Percentiles rank a stretch among this genome's conserved stretches.
These are phyloP conservation scores for Baccha elongata DNA, from an alignment of 2,888 invertebrate species.

Conservation along the genomic window DNA sequence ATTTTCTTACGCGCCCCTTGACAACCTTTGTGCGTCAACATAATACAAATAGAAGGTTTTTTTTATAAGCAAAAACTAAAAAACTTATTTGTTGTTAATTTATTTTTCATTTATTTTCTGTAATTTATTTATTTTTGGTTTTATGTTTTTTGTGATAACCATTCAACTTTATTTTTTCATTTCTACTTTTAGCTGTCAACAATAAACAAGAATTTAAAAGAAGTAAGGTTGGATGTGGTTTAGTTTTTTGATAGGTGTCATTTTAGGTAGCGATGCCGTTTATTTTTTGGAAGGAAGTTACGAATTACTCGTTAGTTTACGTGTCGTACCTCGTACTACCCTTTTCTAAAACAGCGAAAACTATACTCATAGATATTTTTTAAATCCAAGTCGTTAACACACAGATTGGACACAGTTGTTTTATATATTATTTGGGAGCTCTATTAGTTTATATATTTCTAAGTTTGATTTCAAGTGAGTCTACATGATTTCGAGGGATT, in stretches of 20 bases:
- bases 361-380: no score
- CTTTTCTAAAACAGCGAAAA: no score
- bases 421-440: no score
- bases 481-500: no score
- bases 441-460: no score
- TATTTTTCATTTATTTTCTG: slow-evolving; percentile 63
- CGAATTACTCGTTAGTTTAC: slow-evolving; percentile 7
- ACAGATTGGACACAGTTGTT: no score
- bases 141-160: slow-evolving; percentile 44
- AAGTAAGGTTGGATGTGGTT: slow-evolving; percentile 49
- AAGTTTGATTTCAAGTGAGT: no score
- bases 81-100: slow-evolving; percentile 63
- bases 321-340: no score
- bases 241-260: slow-evolving; percentile 19
- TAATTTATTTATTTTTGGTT: slow-evolving; percentile 47
- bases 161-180: slow-evolving; percentile 22
- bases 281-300: neutral
- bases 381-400: no score
- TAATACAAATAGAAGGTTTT: slow-evolving; percentile 75
- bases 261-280: slow-evolving; percentile 29
- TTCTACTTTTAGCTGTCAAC: slow-evolving; percentile 72
- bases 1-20: slow-evolving; percentile 82
- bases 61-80: slow-evolving; percentile 75
- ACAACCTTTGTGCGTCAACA: slow-evolving; percentile 83
- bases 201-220: slow-evolving; percentile 73